Percentiles rank a stretch among this genome's conserved stretches.
These are phyloP conservation scores for Myathropa florea DNA, from an alignment of 2,888 invertebrate species.

Conservation along the genomic window DNA sequence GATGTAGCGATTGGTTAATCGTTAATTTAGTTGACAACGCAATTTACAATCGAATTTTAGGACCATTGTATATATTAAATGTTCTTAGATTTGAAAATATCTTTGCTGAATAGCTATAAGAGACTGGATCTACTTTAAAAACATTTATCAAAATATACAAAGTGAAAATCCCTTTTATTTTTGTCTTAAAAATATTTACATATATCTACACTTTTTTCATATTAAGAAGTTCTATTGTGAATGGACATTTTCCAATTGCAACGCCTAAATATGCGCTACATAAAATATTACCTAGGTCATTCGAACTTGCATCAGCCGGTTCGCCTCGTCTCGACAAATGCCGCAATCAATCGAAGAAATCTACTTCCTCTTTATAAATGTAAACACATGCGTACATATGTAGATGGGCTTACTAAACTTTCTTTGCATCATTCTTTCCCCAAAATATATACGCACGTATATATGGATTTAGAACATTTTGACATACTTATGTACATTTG, in stretches of 20 bases:
- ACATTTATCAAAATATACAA: too few relatives aligned
- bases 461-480: background rate
- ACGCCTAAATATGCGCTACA: background rate
- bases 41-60: too few relatives aligned
- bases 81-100: too few relatives aligned
- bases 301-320: background rate
- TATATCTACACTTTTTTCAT: background rate
- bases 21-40: too few relatives aligned
- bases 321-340: background rate
- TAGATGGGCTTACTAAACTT: too few relatives aligned
- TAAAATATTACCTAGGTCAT: background rate
- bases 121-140: too few relatives aligned
- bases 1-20: too few relatives aligned
- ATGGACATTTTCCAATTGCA: background rate
- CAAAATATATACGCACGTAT: background rate
- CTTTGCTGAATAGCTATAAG: too few relatives aligned
- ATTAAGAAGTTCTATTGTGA: background rate
- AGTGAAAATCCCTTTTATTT: background rate
- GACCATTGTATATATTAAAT: too few relatives aligned
- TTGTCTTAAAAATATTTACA: background rate
- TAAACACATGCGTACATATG: background rate
- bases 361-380: background rate
- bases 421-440: too few relatives aligned
- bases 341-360: background rate
- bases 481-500: background rate